A percentile compares a stretch with the other conserved stretches of the same genome.
These are phyloP conservation scores for Carassius carassius DNA, from an alignment of 2,113 vertebrate species.

Conservation along the genomic window DNA sequence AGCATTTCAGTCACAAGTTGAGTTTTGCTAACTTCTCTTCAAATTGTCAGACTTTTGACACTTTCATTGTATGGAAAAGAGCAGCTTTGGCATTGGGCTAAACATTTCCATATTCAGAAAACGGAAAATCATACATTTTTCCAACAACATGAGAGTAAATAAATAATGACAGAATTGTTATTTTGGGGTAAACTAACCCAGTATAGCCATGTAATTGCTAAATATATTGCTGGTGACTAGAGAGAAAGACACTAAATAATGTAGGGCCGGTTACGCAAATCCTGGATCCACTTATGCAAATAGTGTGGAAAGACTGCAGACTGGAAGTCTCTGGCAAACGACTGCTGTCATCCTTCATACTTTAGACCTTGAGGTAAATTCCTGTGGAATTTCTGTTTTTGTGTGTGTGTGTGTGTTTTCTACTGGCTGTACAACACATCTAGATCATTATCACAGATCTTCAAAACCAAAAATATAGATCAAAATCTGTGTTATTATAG, in stretches of 20 bases:
- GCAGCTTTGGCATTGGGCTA: neutral
- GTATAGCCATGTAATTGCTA: slow-evolving; percentile 6
- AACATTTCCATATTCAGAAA: neutral
- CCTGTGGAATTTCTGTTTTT: neutral
- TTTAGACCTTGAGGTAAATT: slow-evolving; percentile 30
- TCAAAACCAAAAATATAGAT: neutral
- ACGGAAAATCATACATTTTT: neutral
- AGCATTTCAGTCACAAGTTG: neutral
- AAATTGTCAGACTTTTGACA: neutral
- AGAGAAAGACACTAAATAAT: neutral
- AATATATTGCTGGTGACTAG: neutral
- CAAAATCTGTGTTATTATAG: neutral
- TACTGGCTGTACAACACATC: neutral
- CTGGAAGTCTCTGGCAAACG: slow-evolving; percentile 15
- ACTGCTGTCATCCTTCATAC: slow-evolving; percentile 27
- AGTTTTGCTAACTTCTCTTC: neutral
- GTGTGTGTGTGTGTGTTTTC: neutral
- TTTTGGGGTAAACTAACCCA: neutral
- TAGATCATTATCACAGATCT: neutral
- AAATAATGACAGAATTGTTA: neutral
- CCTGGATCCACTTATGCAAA: slow-evolving; percentile 7
- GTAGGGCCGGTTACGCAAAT: neutral
- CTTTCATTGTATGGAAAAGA: neutral
- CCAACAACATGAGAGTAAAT: neutral
- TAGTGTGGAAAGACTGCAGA: slow-evolving; percentile 19